These are phyloP conservation scores for Sminthurides aquaticus DNA, from an alignment of 2,888 invertebrate genomes.

Conservation along the genomic window DNA sequence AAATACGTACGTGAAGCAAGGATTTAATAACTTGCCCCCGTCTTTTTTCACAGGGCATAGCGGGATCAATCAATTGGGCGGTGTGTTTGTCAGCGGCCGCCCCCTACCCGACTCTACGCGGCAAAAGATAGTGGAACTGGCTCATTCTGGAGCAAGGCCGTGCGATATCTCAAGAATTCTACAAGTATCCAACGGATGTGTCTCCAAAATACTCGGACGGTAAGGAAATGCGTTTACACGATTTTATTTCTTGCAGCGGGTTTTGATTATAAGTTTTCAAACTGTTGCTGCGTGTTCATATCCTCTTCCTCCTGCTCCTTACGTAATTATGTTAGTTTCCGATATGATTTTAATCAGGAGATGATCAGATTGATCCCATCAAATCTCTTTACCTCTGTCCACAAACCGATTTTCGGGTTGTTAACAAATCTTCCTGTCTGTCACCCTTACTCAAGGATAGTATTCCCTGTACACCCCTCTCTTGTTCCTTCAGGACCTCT, in stretches of 20 bases:
- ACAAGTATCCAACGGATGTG: slow-evolving; percentile 55
- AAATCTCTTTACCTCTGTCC: not conserved
- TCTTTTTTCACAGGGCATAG: slow-evolving; percentile 50
- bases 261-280: too few relatives aligned
- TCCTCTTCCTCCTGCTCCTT: too few relatives aligned
- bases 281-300: too few relatives aligned
- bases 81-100: slow-evolving; percentile 56
- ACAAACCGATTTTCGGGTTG: not conserved
- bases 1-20: not conserved
- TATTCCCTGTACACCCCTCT: too few relatives aligned
- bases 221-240: slow-evolving; percentile 45
- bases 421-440: too few relatives aligned
- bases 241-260: too few relatives aligned
- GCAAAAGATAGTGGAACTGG: slow-evolving; percentile 54
- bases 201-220: slow-evolving; percentile 54
- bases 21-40: not conserved
- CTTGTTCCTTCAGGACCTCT: too few relatives aligned
- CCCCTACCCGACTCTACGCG: slow-evolving; percentile 54
- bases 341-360: not conserved
- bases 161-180: slow-evolving; percentile 55
- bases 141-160: slow-evolving; percentile 55
- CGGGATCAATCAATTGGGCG: slow-evolving; percentile 56
- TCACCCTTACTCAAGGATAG: too few relatives aligned
- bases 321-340: not conserved
- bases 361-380: not conserved